phyloP scores from a whole-genome alignment of 2,888 invertebrate species.

The Saturnia pavonia region DNA sequence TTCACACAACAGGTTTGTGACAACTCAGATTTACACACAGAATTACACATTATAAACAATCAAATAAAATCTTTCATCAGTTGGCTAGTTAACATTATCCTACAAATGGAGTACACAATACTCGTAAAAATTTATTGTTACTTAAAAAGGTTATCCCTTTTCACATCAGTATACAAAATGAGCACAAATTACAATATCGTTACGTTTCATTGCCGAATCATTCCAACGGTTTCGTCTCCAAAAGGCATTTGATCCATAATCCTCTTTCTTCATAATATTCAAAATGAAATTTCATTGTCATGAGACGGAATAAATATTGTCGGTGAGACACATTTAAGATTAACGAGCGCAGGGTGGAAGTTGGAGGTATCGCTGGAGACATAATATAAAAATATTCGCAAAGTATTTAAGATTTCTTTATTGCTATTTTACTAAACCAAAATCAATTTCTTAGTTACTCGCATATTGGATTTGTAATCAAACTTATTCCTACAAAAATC shows the following conservation, averaged over 20 bases:
- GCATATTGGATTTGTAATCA: not conserved
- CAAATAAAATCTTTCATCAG: no score
- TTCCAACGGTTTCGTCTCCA: constrained; percentile 8
- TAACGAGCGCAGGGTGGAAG: constrained; percentile 28
- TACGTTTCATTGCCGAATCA: constrained; percentile 7
- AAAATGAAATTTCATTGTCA: constrained; percentile 28
- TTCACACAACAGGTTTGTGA: not conserved
- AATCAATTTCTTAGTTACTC: no score
- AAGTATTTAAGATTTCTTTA: not conserved
- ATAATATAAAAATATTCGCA: not conserved
- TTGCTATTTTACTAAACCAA: not conserved
- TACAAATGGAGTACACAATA: not conserved
- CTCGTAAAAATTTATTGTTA: not conserved
- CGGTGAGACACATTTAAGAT: constrained; percentile 29
- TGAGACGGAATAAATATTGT: constrained; percentile 22
- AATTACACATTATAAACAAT: no score
- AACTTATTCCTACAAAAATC: not conserved
- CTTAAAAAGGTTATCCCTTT: not conserved
- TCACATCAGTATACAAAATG: not conserved
- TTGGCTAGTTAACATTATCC: not conserved
- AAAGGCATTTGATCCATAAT: constrained; percentile 13
- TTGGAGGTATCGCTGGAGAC: not conserved
- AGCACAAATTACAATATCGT: constrained; percentile 4
- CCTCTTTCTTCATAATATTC: constrained; percentile 26
- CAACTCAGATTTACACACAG: no score